Conservation (phyloP, 2,888 invertebrate genomes). For the Apocheima hispidaria region DNA sequence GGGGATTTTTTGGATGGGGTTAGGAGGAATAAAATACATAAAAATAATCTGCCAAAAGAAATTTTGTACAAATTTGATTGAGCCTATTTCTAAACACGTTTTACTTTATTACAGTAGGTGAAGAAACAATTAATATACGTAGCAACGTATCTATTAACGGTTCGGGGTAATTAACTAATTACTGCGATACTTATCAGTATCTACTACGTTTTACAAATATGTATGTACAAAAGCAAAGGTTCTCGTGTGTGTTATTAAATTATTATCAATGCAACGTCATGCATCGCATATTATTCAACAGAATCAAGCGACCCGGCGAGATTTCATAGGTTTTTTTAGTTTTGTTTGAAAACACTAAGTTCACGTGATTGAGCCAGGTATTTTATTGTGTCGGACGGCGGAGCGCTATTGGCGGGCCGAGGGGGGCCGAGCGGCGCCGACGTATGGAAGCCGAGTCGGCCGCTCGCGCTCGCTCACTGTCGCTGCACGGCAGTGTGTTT, state of each 20-base stretch:
- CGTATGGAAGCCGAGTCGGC: constrained; percentile 80
- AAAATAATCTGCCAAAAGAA: too few species aligned
- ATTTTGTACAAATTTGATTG: too few species aligned
- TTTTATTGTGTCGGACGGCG: constrained; percentile 77
- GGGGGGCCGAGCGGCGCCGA: constrained; percentile 76
- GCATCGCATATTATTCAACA: constrained; percentile 58
- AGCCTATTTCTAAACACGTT: too few species aligned
- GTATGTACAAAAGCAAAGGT: neutral
- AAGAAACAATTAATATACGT: neutral
- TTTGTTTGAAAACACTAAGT: constrained; percentile 90
- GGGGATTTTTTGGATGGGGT: neutral
- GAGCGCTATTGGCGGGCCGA: constrained; percentile 80
- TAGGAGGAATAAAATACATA: neutral
- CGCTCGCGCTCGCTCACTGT: constrained; percentile 66
- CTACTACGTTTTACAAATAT: neutral
- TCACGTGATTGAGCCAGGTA: constrained; percentile 89
- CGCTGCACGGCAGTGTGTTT: constrained; percentile 82
- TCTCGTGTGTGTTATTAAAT: too few species aligned
- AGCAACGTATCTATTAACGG: neutral
- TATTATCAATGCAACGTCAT: constrained; percentile 50
- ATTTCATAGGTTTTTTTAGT: constrained; percentile 77
- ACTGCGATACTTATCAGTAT: neutral
- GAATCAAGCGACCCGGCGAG: constrained; percentile 41
- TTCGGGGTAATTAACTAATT: neutral
- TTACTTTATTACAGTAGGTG: neutral